Conservation (phyloP, 2,797 vertebrate genomes). For the Sciurus carolinensis region DNA sequence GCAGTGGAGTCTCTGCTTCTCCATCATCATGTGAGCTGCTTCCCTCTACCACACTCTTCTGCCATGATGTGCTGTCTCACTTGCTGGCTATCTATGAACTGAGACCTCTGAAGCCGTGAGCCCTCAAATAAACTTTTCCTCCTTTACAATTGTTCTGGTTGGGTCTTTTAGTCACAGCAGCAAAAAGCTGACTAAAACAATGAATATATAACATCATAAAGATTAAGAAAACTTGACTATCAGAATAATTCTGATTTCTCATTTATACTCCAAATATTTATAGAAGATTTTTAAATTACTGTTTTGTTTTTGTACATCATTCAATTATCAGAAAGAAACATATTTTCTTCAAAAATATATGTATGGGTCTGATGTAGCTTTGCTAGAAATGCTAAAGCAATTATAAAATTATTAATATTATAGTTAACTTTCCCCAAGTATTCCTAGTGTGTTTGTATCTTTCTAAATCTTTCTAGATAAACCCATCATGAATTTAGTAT, state of each 20-base stretch:
- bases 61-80: too few species aligned
- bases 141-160: too few species aligned
- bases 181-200: too few species aligned
- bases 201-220: background rate
- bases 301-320: background rate
- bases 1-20: too few species aligned
- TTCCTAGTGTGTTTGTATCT: background rate
- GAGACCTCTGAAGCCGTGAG: too few species aligned
- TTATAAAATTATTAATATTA: conserved; percentile 36
- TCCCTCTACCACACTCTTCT: too few species aligned
- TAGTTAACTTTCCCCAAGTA: background rate
- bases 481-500: background rate
- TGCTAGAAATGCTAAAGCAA: background rate
- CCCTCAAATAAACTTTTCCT: too few species aligned
- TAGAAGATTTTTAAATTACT: background rate
- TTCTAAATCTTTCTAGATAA: background rate
- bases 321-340: background rate
- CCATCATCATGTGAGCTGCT: too few species aligned
- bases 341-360: background rate
- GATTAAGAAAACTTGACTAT: background rate
- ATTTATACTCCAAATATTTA: conserved; percentile 6
- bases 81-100: too few species aligned
- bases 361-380: background rate
- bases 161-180: too few species aligned
- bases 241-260: background rate